Evolutionary conservation across 2,113 vertebrate genomes (phyloP).

Genomic region (Grallaria varia): DNA sequence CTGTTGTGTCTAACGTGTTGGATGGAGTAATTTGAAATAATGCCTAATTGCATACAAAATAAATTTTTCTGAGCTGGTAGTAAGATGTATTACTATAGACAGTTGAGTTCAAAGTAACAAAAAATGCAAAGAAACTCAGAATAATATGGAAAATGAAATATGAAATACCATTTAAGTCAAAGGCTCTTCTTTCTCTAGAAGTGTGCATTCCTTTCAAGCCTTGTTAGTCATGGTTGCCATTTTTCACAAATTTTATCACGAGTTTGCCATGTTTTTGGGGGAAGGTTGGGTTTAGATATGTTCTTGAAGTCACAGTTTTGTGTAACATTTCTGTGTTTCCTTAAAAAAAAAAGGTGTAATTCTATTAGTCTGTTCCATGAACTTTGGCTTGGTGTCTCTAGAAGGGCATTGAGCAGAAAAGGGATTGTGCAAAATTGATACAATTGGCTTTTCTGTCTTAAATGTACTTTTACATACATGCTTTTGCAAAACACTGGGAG

Average conservation of each 20-base stretch:
- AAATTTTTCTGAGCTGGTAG: not conserved
- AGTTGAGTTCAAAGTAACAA: not conserved
- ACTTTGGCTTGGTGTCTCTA: not conserved
- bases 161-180: not conserved
- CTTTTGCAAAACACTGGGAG: not conserved
- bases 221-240: not conserved
- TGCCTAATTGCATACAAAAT: not conserved
- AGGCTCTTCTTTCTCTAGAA: not conserved
- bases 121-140: not conserved
- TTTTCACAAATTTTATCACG: not conserved
- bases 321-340: not conserved
- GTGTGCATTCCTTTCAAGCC: not conserved
- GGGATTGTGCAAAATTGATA: not conserved
- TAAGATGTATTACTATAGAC: not conserved
- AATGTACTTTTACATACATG: not conserved
- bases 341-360: not conserved
- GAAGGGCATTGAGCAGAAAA: not conserved
- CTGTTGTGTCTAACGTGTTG: not conserved
- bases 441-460: not conserved
- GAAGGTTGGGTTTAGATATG: not conserved
- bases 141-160: not conserved
- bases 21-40: not conserved
- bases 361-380: not conserved
- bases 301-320: not conserved
- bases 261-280: not conserved